Evolutionary conservation across 2,113 vertebrate genomes (phyloP), one percentile per base, ranked within the genome.

Genomic region (Benitochromis conjunctus): DNA sequence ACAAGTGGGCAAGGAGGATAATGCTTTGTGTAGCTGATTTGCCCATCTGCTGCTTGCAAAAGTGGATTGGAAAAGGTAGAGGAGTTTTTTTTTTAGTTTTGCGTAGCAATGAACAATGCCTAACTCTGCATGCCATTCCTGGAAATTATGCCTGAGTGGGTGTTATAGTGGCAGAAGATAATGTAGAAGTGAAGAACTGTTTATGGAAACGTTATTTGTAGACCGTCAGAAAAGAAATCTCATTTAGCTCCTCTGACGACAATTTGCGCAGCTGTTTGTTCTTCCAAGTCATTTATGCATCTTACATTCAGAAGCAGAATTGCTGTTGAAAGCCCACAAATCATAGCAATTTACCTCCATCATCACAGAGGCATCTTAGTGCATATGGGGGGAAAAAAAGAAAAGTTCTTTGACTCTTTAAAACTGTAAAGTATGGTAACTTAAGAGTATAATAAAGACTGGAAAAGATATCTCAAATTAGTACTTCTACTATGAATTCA

Each of bases 11-110:
- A 81, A 80, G 16, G 79, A 79, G 48, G 79, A 80, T 80, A 77
- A 26, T 55, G 79, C 78, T 81, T 89, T 89, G 86, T 84, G 71
- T 12, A 31, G 78, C 26, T 84, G 80, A 92, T 92, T 86, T 81
- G 41, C 53, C 66, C 31, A 60, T 79, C 55, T n/a, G 83, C 74
- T 43, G 58, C 41, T 54, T 79, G 80, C 57, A 90, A 81, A 89
- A 81, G 26, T 48, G 24, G 31, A 88, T 41, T 38, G 62, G 83
- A 91, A 69, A 38, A 21, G 21, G 64, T n/a, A 58, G 38, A 69
- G 53, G 34, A 9, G 12, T 7, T 38, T 57, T 76, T 31, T 46
- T 43, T 46, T 7, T 48, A 51, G 19, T 48, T 83, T 80, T 88
- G 81, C 13, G 48, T 60, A 26, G 19, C 7, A 46, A 60, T 21